phyloP scores from a whole-genome alignment of 2,888 invertebrate genomes.

The Pyralis farinalis region DNA sequence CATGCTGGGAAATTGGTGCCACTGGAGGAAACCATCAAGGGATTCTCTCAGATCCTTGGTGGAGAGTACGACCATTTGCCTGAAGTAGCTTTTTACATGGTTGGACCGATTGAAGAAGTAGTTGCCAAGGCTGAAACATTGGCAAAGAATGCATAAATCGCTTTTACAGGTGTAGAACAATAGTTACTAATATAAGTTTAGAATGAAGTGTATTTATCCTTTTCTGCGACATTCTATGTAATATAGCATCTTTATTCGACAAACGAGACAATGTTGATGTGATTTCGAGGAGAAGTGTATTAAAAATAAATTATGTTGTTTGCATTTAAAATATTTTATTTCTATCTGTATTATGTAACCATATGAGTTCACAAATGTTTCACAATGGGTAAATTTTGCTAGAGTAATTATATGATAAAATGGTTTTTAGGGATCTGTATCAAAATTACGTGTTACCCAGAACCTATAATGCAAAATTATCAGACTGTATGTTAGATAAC shows the following conservation, averaged over 20 bases:
- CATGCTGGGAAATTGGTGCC: conserved; percentile 93
- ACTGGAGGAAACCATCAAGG: conserved; percentile 90
- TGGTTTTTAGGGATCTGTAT: too few relatives aligned
- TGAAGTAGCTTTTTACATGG: conserved; percentile 96
- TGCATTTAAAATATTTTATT: neutral
- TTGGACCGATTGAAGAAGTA: conserved; percentile 93
- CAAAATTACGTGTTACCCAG: too few relatives aligned
- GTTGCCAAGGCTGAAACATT: conserved; percentile 89
- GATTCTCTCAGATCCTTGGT: conserved; percentile 89
- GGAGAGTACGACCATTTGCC: conserved; percentile 94
- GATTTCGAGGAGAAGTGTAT: neutral
- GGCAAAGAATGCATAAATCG: conserved; percentile 51
- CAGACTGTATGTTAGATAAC: too few relatives aligned
- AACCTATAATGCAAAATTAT: too few relatives aligned
- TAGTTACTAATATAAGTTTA: neutral
- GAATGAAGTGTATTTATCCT: neutral
- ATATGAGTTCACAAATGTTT: too few relatives aligned
- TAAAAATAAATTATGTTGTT: too few relatives aligned
- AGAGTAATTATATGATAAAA: too few relatives aligned
- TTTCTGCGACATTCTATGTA: conserved; percentile 21
- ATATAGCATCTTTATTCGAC: conserved; percentile 28
- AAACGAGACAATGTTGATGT: neutral
- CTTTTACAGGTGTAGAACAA: neutral
- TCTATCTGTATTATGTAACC: neutral
- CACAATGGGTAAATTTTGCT: too few relatives aligned